These are phyloP conservation scores for Poecilia velifera DNA, from an alignment of 2,797 vertebrate genomes.

Conservation along the genomic window DNA sequence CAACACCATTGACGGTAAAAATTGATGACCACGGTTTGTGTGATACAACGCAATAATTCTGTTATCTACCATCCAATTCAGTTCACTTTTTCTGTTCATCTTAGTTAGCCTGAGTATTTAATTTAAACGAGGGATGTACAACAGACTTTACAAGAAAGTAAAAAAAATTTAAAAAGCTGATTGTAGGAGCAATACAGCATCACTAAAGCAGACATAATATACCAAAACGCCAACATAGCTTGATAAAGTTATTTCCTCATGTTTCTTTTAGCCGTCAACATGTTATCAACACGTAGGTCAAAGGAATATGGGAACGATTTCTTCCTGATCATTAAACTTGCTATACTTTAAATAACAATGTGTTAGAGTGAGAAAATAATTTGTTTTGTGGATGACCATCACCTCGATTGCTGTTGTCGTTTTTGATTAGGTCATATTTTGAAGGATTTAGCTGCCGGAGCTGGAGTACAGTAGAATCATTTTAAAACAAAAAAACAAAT, in stretches of 20 bases:
- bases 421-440: not conserved
- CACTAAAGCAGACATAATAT: too few species aligned
- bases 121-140: too few species aligned
- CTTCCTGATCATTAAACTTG: not conserved
- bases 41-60: not conserved
- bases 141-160: too few species aligned
- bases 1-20: not conserved
- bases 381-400: not conserved
- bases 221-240: not conserved
- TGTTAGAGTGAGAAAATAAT: not conserved
- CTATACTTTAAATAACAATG: not conserved
- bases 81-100: conserved; percentile 4
- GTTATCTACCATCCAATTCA: not conserved
- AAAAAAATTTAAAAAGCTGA: too few species aligned
- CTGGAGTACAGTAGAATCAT: not conserved
- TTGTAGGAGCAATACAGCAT: too few species aligned
- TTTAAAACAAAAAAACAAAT: not conserved
- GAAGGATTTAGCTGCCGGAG: not conserved
- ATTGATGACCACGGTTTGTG: not conserved
- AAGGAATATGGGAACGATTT: not conserved
- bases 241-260: not conserved
- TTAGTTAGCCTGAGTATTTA: not conserved
- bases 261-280: not conserved
- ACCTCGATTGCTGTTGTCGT: not conserved
- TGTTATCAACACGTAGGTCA: too few species aligned